Evolutionary conservation across 2,797 vertebrate genomes (phyloP).

Genomic region (Fundulus diaphanus): DNA sequence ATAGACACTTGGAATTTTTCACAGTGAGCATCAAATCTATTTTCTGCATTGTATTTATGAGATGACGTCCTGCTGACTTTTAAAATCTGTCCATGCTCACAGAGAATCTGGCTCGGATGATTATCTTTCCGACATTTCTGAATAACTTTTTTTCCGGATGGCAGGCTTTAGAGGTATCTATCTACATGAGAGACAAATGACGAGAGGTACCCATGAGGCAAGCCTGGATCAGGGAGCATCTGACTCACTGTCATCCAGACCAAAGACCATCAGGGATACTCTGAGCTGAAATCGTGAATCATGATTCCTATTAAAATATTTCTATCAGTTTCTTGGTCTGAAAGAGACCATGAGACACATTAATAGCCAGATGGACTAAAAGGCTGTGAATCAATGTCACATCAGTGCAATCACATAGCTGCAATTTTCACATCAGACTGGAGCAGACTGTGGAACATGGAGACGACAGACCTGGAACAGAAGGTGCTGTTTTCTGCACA

Average conservation of each 20-base stretch:
- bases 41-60: slow-evolving; percentile 3
- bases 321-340: slow-evolving; percentile 2
- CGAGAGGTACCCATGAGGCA: slow-evolving; percentile 19
- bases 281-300: neutral
- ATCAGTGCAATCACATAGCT: slow-evolving; percentile 4
- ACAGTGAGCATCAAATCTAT: neutral
- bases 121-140: slow-evolving; percentile 10
- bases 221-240: slow-evolving; percentile 1
- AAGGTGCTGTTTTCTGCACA: neutral
- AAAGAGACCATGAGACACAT: neutral
- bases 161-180: slow-evolving; percentile 20
- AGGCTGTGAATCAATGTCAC: slow-evolving; percentile 18
- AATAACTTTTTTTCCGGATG: neutral
- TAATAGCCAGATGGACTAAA: slow-evolving; percentile 13
- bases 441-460: neutral
- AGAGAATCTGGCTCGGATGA: neutral
- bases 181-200: slow-evolving; percentile 19
- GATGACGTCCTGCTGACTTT: slow-evolving; percentile 2
- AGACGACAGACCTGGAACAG: neutral
- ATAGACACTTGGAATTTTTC: slow-evolving; percentile 9
- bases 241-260: slow-evolving; percentile 38
- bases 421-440: slow-evolving; percentile 5
- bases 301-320: slow-evolving; percentile 29
- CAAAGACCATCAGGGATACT: slow-evolving; percentile 13
- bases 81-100: neutral